Evolutionary conservation across 2,113 vertebrate genomes (phyloP), one percentile per base, ranked within the genome.

Genomic region (Halcyon malimbica): DNA sequence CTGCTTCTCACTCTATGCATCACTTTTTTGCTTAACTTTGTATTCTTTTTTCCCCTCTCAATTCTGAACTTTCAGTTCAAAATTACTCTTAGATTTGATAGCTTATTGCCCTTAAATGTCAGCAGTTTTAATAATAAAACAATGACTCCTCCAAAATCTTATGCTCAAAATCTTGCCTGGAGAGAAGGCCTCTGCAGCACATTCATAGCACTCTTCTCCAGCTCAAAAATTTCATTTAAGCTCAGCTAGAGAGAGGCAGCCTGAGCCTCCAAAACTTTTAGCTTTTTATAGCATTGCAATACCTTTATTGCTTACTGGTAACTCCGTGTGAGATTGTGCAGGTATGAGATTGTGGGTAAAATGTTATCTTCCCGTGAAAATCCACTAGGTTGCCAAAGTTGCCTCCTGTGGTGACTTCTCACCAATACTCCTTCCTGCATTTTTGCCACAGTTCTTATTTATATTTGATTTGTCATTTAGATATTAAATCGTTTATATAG

Each of bases 281-380:
- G 18, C 4, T 9, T 51, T 50, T 57, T 62, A 67, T 3, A 74
- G 14, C 53, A 18, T 6, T n/a, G 19, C 26, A 69, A n/a, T 13
- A 31, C 10, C 10, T 92, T 76, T 76, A 29, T 87, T 84, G 92
- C 11, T 73, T 26, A 57, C 41, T 86, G 26, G 12, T 51, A 75
- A 56, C 25, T 78, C 29, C 0, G 0, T 42, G 48, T 1, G 10
- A 76, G 39, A 54, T 29, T 42, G 21, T 41, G 15, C 41, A 63
- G 75, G 63, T 76, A 19, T 69, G 39, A 94, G 29, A 83, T 14
- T 12, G 37, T 0, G 1, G 10, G 39, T 35, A 51, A 85, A 57
- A 60, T 0, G 0, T 65, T 60, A 16, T 62, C 31, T 11, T 54
- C 17, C 23, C 0, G 0, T 57, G 48, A 88, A 95, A 82, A 73